Evolutionary conservation across 1,140 invertebrate genomes (phyloP), one percentile per base, ranked within the genome.

Genomic region (Leptoteleia sp.): DNA sequence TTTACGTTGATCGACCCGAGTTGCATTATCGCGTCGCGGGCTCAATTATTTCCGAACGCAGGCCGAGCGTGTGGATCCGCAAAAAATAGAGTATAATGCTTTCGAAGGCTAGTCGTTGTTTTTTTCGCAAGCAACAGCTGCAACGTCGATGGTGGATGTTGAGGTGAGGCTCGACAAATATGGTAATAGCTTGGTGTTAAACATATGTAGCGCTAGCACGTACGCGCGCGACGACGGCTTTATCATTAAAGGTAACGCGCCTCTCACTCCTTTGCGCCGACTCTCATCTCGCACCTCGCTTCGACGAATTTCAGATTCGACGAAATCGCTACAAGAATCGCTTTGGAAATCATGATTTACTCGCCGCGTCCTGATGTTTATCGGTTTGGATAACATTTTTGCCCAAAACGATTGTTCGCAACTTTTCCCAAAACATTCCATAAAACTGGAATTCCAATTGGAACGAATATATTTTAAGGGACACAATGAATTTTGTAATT

Each of bases 171-270:
- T 31, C 62, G 59, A 76, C 81, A 80, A 73, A 83, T 84, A 84
- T 85, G 84, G 81, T 84, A 85, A 85, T 84, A 79, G 62, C 48
- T 43, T 59, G 76, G 54, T 80, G 83, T 83, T 83, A 80, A 81
- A 84, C 83, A 82, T 85, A 82, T 79, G 80, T 76, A 79, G 72
- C 72, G 70, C 68, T 82, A 70, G 76, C 82, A 80, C 82, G 81
- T 85, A 81, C 73, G 77, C 76, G 81, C 79, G 77, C 72, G 81
- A 82, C 82, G 82, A 85, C 83, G 76, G 82, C 78, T 83, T 85
- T 85, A 83, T 84, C 81, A 81, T 84, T 83, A 84, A 85, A 84
- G 84, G 83, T 80, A 84, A 83, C 73, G 64, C 77, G 61, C 65
- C 75, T 81, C 65, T 52, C 45, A 68, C 75, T 71, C 68, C n/a